Base-by-base conservation (phyloP, 2,888 invertebrate genomes). In the Drosophila putrida region DNA sequence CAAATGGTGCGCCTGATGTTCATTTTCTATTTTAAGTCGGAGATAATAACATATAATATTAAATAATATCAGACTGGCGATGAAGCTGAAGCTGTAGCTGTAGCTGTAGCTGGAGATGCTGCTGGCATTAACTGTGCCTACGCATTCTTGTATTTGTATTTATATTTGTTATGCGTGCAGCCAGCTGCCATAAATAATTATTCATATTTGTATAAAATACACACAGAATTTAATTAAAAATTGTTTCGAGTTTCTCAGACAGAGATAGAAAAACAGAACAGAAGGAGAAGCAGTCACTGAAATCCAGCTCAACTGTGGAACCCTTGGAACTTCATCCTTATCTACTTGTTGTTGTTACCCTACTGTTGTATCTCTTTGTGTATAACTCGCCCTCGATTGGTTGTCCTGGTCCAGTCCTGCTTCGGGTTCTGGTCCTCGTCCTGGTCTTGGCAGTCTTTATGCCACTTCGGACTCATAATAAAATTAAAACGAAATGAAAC, bases 401-500 rank as follows among this genome's bases (percentile, higher is more conserved):
- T 39, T 31, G 11, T 33, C 10, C 46, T 55, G 33, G 51, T 55
- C 54, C 54, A 53, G 50, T 50, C 13, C 27, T 35, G 27, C 35
- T 50, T 20, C 28, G n/a, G 27, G 43, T 50, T 20, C 28, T 20
- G 39, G 39, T 13, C 13, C 10, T 47, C 33, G 47, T 36, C n/a
- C 60, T 62, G 64, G 60, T 51, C 71, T 77, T 62, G 80, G 69
- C 71, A 71, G 84, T 47, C 57, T 73, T 75, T 62, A 62, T 74
- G 78, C 75, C 75, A 79, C 75, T 76, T 88, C 82, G 75, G 75
- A 75, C 76, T 85, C 85, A 77, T 85, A 88, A 88, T 89, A 74
- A 89, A 88, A 90, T 90, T 90, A 89, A 88, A 89, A 82, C 81
- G 72, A 88, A 89, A 90, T 88, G 88, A 90, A 88, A 88, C 80